Evolutionary conservation across 2,797 vertebrate species (phyloP).

Genomic region (Potorous gilbertii): DNA sequence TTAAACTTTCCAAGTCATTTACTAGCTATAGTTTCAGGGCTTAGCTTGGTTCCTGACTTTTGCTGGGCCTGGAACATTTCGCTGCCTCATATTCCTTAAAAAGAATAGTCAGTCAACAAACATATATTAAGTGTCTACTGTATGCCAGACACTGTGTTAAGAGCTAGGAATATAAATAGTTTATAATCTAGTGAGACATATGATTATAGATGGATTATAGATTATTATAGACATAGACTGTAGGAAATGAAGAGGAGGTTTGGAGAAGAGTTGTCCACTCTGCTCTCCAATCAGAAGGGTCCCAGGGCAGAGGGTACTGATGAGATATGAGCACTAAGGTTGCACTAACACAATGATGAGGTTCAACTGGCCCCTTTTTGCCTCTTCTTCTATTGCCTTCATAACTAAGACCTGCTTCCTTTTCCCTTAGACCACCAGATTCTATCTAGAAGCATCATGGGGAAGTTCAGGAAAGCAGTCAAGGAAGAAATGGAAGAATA

Average conservation of each 20-base stretch:
- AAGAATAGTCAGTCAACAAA: too few relatives aligned
- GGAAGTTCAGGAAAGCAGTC: neutral
- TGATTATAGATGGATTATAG: too few relatives aligned
- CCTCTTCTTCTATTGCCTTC: neutral
- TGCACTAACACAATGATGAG: neutral
- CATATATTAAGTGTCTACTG: too few relatives aligned
- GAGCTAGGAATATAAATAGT: too few relatives aligned
- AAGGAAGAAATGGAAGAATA: neutral
- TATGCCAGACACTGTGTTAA: too few relatives aligned
- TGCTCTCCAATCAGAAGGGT: neutral
- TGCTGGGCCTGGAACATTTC: neutral
- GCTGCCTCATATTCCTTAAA: neutral
- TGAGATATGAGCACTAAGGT: neutral
- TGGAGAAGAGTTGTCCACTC: too few relatives aligned
- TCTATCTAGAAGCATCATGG: neutral
- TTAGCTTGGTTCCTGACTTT: neutral
- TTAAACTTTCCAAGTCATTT: neutral
- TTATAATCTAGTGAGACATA: too few relatives aligned
- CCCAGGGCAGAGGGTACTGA: neutral
- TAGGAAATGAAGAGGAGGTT: too few relatives aligned
- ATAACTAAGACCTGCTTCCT: neutral
- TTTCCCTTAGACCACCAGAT: neutral
- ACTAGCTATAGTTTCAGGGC: neutral
- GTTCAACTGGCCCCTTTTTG: neutral
- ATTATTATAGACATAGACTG: too few relatives aligned